phyloP scores from a whole-genome alignment of 23 tunicate genomes.

The Clavelina lepadiformis region DNA sequence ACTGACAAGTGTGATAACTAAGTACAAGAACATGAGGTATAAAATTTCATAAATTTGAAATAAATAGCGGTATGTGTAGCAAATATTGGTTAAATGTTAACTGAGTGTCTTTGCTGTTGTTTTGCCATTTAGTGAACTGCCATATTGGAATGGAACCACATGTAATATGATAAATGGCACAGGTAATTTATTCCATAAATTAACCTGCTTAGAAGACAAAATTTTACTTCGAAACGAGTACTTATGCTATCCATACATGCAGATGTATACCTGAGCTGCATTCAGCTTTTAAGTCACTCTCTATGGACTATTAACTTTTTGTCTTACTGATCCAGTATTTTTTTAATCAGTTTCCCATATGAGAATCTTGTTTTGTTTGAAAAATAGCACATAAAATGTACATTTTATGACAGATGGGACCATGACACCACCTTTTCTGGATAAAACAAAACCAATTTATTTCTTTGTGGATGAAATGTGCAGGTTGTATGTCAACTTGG shows the following conservation, averaged over 20 bases:
- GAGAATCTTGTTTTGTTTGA: no score
- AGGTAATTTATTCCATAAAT: constrained; percentile 29
- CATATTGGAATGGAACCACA: constrained; percentile 41
- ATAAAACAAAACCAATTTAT: constrained; percentile 26
- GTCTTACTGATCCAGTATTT: no score
- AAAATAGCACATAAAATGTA: not conserved
- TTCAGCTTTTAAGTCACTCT: no score
- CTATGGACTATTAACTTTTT: no score
- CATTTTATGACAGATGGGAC: constrained; percentile 32
- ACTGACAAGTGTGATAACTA: constrained; percentile 32
- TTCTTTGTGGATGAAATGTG: constrained; percentile 40
- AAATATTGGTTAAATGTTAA: not conserved
- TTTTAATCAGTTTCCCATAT: no score
- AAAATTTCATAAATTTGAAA: not conserved
- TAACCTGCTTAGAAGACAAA: no score
- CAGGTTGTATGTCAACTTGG: constrained; percentile 21
- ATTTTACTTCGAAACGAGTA: no score
- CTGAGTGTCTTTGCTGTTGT: not conserved
- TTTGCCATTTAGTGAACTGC: constrained; percentile 26
- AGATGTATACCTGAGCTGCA: no score
- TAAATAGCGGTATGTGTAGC: not conserved
- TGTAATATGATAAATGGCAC: constrained; percentile 68
- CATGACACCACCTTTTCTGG: constrained; percentile 36
- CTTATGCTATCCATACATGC: no score
- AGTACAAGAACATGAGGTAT: constrained; percentile 31